Percentiles rank a stretch among this genome's conserved stretches.
Conservation (phyloP, 2,113 vertebrate species). For the Tyrannus savana region DNA sequence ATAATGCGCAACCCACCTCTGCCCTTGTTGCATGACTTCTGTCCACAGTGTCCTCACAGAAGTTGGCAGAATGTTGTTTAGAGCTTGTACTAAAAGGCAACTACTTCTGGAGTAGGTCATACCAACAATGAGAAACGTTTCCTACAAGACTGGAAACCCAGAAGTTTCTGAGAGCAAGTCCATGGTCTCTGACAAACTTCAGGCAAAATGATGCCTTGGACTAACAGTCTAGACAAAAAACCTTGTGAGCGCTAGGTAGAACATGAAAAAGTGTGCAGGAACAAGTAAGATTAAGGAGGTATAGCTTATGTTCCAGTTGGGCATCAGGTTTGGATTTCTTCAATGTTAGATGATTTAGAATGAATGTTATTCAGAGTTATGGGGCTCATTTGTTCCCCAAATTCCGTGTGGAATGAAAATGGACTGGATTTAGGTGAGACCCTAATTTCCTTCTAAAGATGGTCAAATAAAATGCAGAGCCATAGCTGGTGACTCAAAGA, state of each 20-base stretch:
- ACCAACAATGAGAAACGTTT: fast-evolving
- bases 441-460: neutral
- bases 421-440: neutral
- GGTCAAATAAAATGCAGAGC: neutral
- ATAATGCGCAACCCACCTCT: neutral
- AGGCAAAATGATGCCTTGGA: neutral
- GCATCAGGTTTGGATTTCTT: neutral
- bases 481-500: neutral
- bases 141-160: neutral
- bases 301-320: neutral
- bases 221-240: neutral
- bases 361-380: neutral
- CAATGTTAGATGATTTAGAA: neutral
- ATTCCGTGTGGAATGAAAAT: neutral
- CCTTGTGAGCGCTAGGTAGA: neutral
- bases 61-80: neutral
- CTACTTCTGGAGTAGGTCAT: neutral
- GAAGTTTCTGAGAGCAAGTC: neutral
- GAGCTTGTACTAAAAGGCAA: neutral
- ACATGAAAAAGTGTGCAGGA: neutral
- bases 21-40: neutral
- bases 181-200: neutral
- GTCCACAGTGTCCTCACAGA: neutral
- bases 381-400: neutral
- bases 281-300: neutral